Base-by-base conservation (phyloP, 2,888 invertebrate species). In the Vandiemenella viatica region DNA sequence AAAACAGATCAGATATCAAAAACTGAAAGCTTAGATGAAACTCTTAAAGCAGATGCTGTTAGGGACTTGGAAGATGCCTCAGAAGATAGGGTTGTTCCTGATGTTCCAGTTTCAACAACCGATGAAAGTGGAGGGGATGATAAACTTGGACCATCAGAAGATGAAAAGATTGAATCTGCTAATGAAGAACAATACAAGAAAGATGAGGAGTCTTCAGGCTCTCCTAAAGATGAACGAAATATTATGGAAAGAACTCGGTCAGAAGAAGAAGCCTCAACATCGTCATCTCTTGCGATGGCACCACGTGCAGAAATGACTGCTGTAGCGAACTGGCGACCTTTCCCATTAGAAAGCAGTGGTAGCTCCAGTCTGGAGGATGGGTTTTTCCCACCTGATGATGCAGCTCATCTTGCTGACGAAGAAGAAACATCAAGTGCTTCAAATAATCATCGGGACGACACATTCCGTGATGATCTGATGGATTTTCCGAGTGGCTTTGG, bases 281-380 rank as follows among this genome's bases (percentile, higher is more conserved):
- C 59, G n/a, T 57, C 60, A 8, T 53, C 53, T 19, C 37, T 47
- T 15, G 44, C 72, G 21, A 47, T 48, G 16, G 46, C 72, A 22
- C 67, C 65, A 3, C 67, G 71, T 43, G 72, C 77, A 61, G 85
- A 85, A 61, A 69, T 83, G 47, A 83, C 80, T 62, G 80, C 84
- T 4, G 32, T 32, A 32, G 32, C 32, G n/a, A 85, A 86, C 0
- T 86, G 86, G 84, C 77, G 81, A 58, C 82, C 85, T 3, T 88
- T 87, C 62, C 80, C 86, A 18, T 75, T 88, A 15, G 87, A 87
- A 61, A 87, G 86, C 61, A 86, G 86, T 45, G 86, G 84, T 32
- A 87, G 86, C 54, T 87, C 87, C 4, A 88, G 87, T 62, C 76
- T 85, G 42, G 89, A 89, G 64, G 88, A 89, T 62, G 83, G 81